These are phyloP conservation scores for Pantherophis vulpinus DNA, from an alignment of 2,797 vertebrate genomes.

Conservation along the genomic window DNA sequence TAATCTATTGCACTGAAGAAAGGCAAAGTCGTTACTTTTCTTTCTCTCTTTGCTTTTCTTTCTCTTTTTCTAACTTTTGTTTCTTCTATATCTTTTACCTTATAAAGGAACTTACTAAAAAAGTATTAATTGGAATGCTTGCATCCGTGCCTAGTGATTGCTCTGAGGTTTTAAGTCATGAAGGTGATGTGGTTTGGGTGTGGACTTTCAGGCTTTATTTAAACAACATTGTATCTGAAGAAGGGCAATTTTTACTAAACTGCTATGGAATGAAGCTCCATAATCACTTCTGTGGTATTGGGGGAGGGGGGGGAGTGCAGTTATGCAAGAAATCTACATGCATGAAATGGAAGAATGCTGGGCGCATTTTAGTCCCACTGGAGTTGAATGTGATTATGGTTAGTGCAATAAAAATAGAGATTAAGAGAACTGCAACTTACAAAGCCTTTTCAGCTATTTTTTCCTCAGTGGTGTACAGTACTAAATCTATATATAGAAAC, in stretches of 20 bases:
- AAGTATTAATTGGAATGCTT: neutral
- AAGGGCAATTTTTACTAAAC: slow-evolving; percentile 41
- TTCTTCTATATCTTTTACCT: neutral
- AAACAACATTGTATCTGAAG: slow-evolving; percentile 42
- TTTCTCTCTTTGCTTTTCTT: neutral
- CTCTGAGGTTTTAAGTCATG: slow-evolving; percentile 11
- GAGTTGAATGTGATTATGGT: slow-evolving; percentile 18
- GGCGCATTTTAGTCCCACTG: neutral
- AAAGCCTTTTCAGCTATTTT: slow-evolving; percentile 12
- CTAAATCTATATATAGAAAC: slow-evolving; percentile 15
- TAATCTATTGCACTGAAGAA: neutral
- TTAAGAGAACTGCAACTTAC: slow-evolving; percentile 17
- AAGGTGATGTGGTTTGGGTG: slow-evolving; percentile 20
- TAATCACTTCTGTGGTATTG: slow-evolving; percentile 43
- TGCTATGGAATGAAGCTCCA: slow-evolving; percentile 39
- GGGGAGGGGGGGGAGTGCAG: neutral
- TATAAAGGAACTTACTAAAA: neutral
- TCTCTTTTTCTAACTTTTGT: neutral
- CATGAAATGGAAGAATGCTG: slow-evolving; percentile 33
- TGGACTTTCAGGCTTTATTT: slow-evolving; percentile 9
- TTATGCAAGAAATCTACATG: neutral
- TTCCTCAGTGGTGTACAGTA: slow-evolving; percentile 4
- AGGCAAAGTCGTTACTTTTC: neutral
- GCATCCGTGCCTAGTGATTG: neutral
- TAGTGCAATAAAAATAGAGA: slow-evolving; percentile 37